Base-by-base conservation (phyloP, 2,888 invertebrate species). In the Yponomeuta malinellus region DNA sequence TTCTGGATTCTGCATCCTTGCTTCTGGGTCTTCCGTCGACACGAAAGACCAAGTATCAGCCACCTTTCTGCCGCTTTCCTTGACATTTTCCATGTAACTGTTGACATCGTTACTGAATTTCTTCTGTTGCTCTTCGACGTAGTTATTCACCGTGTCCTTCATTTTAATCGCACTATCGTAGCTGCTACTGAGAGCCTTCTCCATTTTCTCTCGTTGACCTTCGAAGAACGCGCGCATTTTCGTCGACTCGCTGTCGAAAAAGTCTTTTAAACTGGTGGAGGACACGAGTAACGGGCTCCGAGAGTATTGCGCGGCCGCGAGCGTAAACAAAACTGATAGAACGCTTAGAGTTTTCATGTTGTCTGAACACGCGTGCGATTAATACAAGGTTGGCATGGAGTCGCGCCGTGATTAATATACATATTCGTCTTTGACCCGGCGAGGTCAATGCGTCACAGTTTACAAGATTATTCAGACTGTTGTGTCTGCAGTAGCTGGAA, bases 1-100 rank as follows among this genome's bases (percentile, higher is more conserved):
- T 33, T 92, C 91, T 3, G 91, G 88, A 69, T 87, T 84, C 1
- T 82, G 80, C 63, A 86, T 69, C 2, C 74, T 73, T 1, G 84
- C 82, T 8, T 71, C 74, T 1, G 75, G 73, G 15, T 80, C 78
- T 10, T 79, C 78, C 63, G 76, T 78, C 1, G 83, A 80, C 10
- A 82, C 71, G 70, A 80, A 85, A 0, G 86, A 81, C 76, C 82
- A 83, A 0, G 81, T 76, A n/a, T 86, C 83, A 0, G 79, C 74
- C 2, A 86, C 75, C 70, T 81, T 83, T 59, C 78, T 78, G 15
- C 85, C 83, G 63, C 73, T 84, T 64, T 83, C 80, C 68, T 84
- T 80, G 1, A 87, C 76, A 71, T 74, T 80, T 64, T 86, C 81
- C 0, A 87, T 77, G 72, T 87, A 89, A 52, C 72, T 83, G 71